phyloP scores from a whole-genome alignment of 1,140 invertebrate species.

The Drosophila navojoa region DNA sequence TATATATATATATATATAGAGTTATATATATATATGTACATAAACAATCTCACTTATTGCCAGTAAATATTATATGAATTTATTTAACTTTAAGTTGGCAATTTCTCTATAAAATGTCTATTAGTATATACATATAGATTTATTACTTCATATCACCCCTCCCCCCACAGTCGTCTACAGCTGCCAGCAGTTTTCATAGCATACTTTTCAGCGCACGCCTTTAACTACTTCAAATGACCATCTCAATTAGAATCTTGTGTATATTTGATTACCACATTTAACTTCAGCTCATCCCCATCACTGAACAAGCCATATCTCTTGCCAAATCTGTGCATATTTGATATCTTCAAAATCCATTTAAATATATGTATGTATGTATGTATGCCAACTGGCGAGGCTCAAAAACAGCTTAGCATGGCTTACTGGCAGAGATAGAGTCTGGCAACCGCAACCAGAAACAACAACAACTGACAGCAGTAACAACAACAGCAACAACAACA shows the following conservation, averaged over 20 bases:
- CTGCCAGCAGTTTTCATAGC: no score
- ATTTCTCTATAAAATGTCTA: no score
- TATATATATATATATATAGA: not conserved
- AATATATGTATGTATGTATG: not conserved
- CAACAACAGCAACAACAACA: slow-evolving; percentile 5
- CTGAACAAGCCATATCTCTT: no score
- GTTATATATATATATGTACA: not conserved
- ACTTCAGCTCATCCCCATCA: no score
- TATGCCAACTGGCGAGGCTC: not conserved
- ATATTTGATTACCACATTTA: not conserved
- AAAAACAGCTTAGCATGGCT: slow-evolving; percentile 1
- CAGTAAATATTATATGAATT: not conserved
- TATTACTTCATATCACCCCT: no score
- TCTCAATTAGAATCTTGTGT: no score
- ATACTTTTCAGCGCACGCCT: not conserved
- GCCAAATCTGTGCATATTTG: not conserved
- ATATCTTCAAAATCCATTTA: not conserved
- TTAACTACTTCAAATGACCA: not conserved
- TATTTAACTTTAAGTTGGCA: not conserved
- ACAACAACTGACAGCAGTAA: not conserved
- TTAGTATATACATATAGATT: no score
- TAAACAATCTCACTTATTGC: not conserved
- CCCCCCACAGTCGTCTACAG: no score
- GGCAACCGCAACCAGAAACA: not conserved
- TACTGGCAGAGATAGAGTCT: not conserved